phyloP scores from a whole-genome alignment of 2,113 vertebrate species.

The Cheirogaleus medius region DNA sequence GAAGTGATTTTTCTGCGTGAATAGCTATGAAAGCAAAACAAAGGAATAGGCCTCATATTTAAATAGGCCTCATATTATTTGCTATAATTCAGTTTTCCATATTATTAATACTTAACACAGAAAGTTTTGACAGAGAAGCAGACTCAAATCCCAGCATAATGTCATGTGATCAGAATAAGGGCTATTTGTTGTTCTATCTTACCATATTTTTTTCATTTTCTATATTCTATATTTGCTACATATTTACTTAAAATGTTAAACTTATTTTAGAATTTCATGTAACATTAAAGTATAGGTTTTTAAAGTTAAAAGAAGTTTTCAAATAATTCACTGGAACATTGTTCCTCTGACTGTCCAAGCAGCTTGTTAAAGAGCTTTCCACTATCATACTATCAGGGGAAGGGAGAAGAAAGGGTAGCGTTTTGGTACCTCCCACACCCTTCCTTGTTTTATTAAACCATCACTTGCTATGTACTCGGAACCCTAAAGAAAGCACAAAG shows the following conservation, averaged over 20 bases:
- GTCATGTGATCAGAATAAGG: background rate
- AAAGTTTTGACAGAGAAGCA: background rate
- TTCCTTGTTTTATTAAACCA: background rate
- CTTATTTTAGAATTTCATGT: background rate
- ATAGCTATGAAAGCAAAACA: background rate
- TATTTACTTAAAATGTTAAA: background rate
- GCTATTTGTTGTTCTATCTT: background rate
- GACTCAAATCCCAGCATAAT: background rate
- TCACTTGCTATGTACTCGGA: background rate
- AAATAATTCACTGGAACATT: background rate
- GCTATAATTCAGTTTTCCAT: background rate
- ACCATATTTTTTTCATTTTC: background rate
- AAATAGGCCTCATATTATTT: background rate
- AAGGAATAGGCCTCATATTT: background rate
- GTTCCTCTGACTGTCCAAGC: background rate
- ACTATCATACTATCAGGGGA: background rate
- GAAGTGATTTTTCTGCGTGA: background rate
- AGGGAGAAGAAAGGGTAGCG: background rate
- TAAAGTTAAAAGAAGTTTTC: background rate
- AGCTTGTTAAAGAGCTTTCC: no score
- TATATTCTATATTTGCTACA: background rate
- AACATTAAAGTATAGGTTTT: background rate
- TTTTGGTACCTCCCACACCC: background rate
- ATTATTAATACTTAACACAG: background rate
- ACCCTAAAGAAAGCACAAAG: background rate